Percentiles rank a stretch among this genome's conserved stretches.
phyloP scores from a whole-genome alignment of 2,113 vertebrate species.

The Rhegmatorhina hoffmannsi region DNA sequence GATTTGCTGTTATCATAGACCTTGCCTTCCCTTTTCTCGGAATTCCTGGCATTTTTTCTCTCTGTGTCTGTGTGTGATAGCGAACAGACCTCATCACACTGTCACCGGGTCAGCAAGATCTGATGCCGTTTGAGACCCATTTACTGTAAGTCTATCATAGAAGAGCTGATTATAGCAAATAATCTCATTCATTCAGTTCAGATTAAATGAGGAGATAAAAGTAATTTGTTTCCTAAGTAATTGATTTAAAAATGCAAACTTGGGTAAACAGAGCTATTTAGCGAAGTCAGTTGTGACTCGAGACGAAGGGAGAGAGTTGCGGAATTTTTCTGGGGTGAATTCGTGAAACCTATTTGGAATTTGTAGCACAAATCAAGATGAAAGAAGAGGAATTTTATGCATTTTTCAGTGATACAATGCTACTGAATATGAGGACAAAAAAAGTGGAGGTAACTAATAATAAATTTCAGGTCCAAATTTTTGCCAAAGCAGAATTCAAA shows the following conservation, averaged over 20 bases:
- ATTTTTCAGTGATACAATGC: not conserved
- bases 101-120: slow-evolving; percentile 9
- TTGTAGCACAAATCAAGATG: not conserved
- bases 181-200: slow-evolving; percentile 36
- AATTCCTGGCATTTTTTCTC: not conserved
- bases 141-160: slow-evolving; percentile 26
- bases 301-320: not conserved
- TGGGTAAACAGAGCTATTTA: slow-evolving; percentile 2
- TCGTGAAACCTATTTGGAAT: not conserved
- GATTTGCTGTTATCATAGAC: not conserved
- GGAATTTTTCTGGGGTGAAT: not conserved
- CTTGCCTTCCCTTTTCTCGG: not conserved
- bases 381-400: not conserved
- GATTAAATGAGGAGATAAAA: slow-evolving; percentile 38
- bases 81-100: not conserved
- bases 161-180: slow-evolving; percentile 44
- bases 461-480: not conserved
- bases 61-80: not conserved
- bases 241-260: slow-evolving; percentile 5
- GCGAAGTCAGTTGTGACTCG: not conserved
- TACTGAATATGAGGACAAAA: not conserved
- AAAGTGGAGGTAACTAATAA: not conserved
- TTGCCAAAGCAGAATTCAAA: not conserved
- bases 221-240: not conserved
- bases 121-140: not conserved